These are phyloP conservation scores for Calidris pugnax DNA, from an alignment of 2,113 vertebrate genomes.

Conservation along the genomic window DNA sequence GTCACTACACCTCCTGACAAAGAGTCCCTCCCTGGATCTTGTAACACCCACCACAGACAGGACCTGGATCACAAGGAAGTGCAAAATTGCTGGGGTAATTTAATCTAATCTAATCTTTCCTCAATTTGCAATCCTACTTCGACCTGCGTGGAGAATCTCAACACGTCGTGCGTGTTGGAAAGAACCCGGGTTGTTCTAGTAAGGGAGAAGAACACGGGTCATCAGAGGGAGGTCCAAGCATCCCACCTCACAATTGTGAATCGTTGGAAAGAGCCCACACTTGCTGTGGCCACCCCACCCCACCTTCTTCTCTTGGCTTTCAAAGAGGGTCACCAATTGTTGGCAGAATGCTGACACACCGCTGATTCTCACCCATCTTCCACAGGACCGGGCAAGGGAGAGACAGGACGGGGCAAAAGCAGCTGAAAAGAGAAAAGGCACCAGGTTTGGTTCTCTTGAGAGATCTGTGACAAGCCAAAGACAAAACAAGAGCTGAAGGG, in stretches of 20 bases:
- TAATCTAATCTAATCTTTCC: not conserved
- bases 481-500: not conserved
- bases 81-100: not conserved
- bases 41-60: not conserved
- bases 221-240: not conserved
- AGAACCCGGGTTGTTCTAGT: not conserved
- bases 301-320: not conserved
- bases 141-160: not conserved
- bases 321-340: not conserved
- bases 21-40: too few relatives aligned
- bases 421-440: conserved; percentile 25
- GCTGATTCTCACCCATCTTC: not conserved
- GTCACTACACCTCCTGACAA: too few relatives aligned
- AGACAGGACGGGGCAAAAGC: not conserved
- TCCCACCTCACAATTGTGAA: not conserved
- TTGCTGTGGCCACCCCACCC: not conserved
- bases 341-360: not conserved
- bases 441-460: not conserved
- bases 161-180: not conserved
- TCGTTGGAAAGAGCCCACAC: not conserved
- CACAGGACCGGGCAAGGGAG: not conserved
- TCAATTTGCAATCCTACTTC: not conserved
- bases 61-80: not conserved
- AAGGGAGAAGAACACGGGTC: not conserved
- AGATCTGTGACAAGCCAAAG: not conserved